A percentile compares a stretch with the other conserved stretches of the same genome.
phyloP scores from a whole-genome alignment of 1,140 invertebrate genomes.

The Solenopsis invicta region DNA sequence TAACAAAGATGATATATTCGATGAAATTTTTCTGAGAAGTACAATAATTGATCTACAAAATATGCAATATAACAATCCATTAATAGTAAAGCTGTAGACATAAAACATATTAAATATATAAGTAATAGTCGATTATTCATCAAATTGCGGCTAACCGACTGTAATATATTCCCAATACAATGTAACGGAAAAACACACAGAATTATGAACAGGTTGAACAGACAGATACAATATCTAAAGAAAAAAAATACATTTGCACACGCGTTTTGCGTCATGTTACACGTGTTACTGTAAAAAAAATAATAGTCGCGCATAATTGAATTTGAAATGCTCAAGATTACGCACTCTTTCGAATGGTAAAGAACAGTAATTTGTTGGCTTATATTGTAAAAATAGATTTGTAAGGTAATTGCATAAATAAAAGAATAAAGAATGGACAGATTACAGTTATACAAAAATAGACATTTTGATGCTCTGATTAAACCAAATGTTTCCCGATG shows the following conservation, averaged over 20 bases:
- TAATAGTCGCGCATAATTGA: background rate
- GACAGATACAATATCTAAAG: background rate
- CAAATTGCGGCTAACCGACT: background rate
- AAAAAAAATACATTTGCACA: background rate
- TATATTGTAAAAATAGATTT: background rate
- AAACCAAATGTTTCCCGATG: too few relatives aligned
- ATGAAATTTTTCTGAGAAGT: too few relatives aligned
- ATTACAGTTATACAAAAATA: too few relatives aligned
- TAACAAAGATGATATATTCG: background rate
- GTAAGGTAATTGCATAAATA: background rate
- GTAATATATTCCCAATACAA: background rate
- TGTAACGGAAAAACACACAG: background rate
- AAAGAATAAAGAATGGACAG: background rate
- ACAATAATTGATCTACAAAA: background rate
- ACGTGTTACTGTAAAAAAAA: background rate
- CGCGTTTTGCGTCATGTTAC: background rate
- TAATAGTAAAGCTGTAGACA: background rate
- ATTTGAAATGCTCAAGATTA: conserved; percentile 1
- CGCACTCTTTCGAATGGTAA: background rate
- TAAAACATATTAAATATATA: too few relatives aligned
- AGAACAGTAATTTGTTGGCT: background rate
- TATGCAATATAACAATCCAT: background rate
- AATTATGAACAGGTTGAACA: background rate
- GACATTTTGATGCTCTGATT: too few relatives aligned
- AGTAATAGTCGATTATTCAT: background rate